A percentile compares a stretch with the other conserved stretches of the same genome.
Conservation (phyloP, 1,140 invertebrate species). For the Adelges cooleyi region DNA sequence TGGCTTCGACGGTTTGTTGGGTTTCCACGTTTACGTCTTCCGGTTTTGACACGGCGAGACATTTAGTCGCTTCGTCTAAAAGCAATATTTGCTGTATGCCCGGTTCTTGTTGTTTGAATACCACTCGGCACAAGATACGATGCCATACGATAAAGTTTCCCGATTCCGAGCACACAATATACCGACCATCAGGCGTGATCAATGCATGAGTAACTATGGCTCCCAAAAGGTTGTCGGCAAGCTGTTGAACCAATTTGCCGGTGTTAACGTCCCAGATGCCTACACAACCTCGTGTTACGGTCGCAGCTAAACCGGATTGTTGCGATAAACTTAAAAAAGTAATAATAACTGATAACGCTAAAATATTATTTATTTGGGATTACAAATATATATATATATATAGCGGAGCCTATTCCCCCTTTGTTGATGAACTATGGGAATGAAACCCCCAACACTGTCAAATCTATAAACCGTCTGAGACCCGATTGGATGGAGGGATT, state of each 20-base stretch:
- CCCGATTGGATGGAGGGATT: too few relatives aligned
- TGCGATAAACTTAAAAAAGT: constrained; percentile 52
- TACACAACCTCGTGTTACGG: constrained; percentile 82
- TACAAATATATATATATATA: too few relatives aligned
- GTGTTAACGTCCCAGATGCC: constrained; percentile 89
- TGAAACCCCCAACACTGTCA: too few relatives aligned
- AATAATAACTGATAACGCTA: too few relatives aligned
- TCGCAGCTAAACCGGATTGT: constrained; percentile 63
- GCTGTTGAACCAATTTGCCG: constrained; percentile 67
- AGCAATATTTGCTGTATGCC: constrained; percentile 76
- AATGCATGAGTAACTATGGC: constrained; percentile 88
- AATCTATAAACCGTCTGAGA: too few relatives aligned
- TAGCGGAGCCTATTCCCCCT: too few relatives aligned
- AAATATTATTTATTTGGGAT: too few relatives aligned
- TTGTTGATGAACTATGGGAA: too few relatives aligned
- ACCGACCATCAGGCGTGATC: constrained; percentile 71
- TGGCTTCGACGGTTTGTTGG: constrained; percentile 49
- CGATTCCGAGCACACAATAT: constrained; percentile 81
- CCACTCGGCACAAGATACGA: constrained; percentile 64
- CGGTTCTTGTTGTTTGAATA: constrained; percentile 72
- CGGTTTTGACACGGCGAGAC: constrained; percentile 69
- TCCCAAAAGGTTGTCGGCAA: constrained; percentile 83
- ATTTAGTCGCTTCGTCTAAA: constrained; percentile 68
- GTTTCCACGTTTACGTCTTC: constrained; percentile 41
- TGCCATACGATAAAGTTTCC: constrained; percentile 90